Percentiles rank a stretch among this genome's conserved stretches.
phyloP scores from a whole-genome alignment of 2,113 vertebrate genomes.

The Mystacornis crossleyi region DNA sequence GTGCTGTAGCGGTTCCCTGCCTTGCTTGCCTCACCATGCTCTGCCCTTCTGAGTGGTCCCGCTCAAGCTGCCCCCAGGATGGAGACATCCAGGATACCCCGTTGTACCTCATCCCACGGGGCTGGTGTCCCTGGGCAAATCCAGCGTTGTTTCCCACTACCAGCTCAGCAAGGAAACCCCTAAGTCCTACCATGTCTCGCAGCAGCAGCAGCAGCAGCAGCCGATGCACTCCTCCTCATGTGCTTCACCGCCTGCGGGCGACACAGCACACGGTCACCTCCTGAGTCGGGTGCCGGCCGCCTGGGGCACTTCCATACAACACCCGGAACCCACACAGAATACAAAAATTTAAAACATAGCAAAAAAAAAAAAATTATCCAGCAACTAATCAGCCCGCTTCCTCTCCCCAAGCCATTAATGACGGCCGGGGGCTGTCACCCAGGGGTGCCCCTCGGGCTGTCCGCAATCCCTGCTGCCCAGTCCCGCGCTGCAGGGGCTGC shows the following conservation, averaged over 20 bases:
- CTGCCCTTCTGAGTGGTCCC: neutral
- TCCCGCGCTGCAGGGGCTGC: accelerated
- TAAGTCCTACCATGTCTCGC: constrained; percentile 44
- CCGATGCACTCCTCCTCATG: accelerated
- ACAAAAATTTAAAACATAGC: too few relatives aligned
- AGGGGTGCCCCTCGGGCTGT: neutral
- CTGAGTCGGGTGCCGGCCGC: accelerated
- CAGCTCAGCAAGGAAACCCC: neutral
- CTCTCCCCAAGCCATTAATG: neutral
- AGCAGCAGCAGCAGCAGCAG: neutral
- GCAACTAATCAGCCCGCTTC: neutral
- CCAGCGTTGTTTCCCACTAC: accelerated
- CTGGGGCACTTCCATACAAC: neutral
- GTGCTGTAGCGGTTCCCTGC: accelerated
- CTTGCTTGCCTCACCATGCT: neutral
- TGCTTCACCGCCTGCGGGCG: neutral
- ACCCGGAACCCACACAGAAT: neutral
- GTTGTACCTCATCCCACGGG: neutral
- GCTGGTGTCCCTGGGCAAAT: neutral
- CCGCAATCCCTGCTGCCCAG: neutral
- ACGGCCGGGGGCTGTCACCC: neutral
- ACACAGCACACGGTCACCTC: neutral
- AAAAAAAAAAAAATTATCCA: neutral
- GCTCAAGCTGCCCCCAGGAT: neutral
- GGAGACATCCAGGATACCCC: neutral